Base-by-base conservation (phyloP, 2,113 vertebrate genomes). In the Campylorhamphus procurvoides region DNA sequence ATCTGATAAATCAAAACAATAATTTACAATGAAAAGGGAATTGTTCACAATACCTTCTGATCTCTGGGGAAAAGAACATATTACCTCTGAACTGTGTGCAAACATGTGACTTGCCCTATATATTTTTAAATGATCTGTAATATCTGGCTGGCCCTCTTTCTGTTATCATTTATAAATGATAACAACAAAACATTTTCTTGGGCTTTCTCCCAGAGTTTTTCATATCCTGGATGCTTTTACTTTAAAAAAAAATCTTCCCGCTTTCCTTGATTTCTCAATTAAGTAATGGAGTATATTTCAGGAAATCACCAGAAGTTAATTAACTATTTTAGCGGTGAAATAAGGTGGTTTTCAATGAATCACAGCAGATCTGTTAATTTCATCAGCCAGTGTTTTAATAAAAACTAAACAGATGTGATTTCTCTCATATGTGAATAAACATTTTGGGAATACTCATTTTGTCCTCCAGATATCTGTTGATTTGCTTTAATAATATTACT, bases 1-100 rank as follows among this genome's bases (percentile, higher is more conserved):
- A 39, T 84, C 94, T 91, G 71, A 93, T 76, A 88, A 80, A 89
- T 50, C 4, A 28, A 84, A 85, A 49, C n/a, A 94, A 56, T 78
- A 71, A 75, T 67, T 67, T 67, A 78, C 31, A 55, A 8, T 22
- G 18, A 91, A 89, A 92, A 73, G 17, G 28, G 40, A 84, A 80
- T 60, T 50, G 37, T 33, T 64, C 25, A 27, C 42, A 72, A 13
- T 1, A 3, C 27, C 69, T 76, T 31, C 16, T 0, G 1, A 66
- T 27, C n/a, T 84, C 22, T 8, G 10, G 53, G n/a, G 73, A 73
- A 87, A 64, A 73, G 3, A 77, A 14, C 3, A 4, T 20, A 44
- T 49, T 76, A 69, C 37, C 39, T 75, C 50, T 84, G 35, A 84
- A 90, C 76, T 44, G 17, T 12, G 3, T 56, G 22, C 29, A 49